phyloP scores from a whole-genome alignment of 2,113 vertebrate species.

The Melanostigma gelatinosum region DNA sequence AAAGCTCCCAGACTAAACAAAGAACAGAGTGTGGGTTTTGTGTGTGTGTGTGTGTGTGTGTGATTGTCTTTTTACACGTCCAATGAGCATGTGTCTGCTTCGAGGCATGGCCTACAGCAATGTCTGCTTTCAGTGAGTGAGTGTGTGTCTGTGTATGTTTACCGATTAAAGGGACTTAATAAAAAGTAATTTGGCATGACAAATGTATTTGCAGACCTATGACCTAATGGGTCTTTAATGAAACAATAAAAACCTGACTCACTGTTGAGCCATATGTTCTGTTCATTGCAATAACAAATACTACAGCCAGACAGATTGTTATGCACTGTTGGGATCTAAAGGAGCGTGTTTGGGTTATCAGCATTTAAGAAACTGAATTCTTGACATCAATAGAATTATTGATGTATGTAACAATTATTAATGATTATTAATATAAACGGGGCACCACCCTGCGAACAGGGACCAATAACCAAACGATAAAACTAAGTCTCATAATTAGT shows the following conservation, averaged over 20 bases:
- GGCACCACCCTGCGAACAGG: too few species aligned
- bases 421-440: too few species aligned
- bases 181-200: conserved; percentile 18
- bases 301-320: conserved; percentile 26
- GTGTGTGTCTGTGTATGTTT: conserved; percentile 9
- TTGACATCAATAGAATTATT: too few species aligned
- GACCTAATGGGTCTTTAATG: conserved; percentile 1
- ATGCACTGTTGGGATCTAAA: too few species aligned
- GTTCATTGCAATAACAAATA: conserved; percentile 19
- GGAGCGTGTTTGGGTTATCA: too few species aligned
- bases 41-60: conserved; percentile 2
- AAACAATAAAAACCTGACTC: conserved; percentile 3
- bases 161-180: not conserved
- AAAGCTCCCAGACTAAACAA: conserved; percentile 43
- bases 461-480: too few species aligned
- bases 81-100: conserved; percentile 17
- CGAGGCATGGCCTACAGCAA: not conserved
- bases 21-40: conserved; percentile 17
- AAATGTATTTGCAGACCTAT: conserved; percentile 1
- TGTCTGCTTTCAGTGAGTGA: conserved; percentile 12
- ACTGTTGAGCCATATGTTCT: not conserved
- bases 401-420: too few species aligned
- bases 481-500: too few species aligned
- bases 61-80: not conserved
- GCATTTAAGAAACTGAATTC: too few species aligned